Evolutionary conservation across 2,888 invertebrate species (phyloP).

Genomic region (Epinotia ramella): DNA sequence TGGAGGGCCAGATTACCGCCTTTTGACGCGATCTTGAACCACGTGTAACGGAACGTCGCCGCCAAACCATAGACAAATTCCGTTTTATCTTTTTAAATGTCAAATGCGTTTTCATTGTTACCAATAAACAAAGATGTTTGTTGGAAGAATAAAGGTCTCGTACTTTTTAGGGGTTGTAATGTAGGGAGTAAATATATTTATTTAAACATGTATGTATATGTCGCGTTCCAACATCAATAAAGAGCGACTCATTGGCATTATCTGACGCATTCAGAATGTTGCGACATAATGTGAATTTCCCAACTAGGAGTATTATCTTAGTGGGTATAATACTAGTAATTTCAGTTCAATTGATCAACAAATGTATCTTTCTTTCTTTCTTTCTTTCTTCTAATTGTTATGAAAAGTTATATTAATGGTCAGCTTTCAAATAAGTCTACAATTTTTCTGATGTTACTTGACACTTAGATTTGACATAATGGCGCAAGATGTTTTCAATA

Average conservation of each 20-base stretch:
- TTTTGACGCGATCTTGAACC: slow-evolving; percentile 66
- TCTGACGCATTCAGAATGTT: background rate
- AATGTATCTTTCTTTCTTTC: no score
- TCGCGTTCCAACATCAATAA: background rate
- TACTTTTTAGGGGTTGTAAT: background rate
- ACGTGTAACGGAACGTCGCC: slow-evolving; percentile 25
- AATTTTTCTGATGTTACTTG: background rate
- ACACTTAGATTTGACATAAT: background rate
- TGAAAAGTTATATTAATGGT: no score
- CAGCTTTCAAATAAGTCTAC: background rate
- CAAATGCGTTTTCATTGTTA: slow-evolving; percentile 32
- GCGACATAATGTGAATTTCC: background rate
- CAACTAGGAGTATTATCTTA: background rate
- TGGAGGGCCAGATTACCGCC: slow-evolving; percentile 58
- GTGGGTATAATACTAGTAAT: no score
- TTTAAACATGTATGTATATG: background rate
- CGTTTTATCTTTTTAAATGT: slow-evolving; percentile 26
- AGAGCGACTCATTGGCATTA: background rate
- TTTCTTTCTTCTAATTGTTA: no score
- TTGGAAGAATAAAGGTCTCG: background rate
- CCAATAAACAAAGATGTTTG: background rate
- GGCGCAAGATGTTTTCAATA: background rate
- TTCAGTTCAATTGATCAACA: no score
- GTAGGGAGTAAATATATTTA: background rate
- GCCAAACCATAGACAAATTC: slow-evolving; percentile 25